Evolutionary conservation across 2,888 invertebrate species (phyloP), one percentile per base, ranked within the genome.

Genomic region (Troglohyphantes excavatus): DNA sequence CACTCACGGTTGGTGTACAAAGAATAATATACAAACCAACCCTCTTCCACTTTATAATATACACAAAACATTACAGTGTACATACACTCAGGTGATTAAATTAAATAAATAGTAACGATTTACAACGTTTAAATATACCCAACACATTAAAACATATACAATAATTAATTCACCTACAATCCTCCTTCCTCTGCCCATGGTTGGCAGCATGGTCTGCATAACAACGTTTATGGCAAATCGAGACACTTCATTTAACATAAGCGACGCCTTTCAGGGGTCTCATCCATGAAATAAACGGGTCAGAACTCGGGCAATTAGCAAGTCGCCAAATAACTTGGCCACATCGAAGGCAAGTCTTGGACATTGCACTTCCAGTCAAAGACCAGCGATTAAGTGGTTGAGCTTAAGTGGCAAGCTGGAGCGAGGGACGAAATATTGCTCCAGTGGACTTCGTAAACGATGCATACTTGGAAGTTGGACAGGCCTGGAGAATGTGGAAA

Each of bases 281-380:
- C 39, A 33, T 33, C 39, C 17, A 33, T 39, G 68, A 70, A 70
- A 70, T 39, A 70, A 70, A 33, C 68, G 39, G 5, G 29, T 39
- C 33, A 19, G 39, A 33, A 21, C 33, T 21, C 19, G 19, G 17
- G 68, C 68, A 70, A 70, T 70, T 70, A 70, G 68, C 68, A 70
- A 5, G 68, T 70, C 68, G 29, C 68, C 68, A 70, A 70, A 70
- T 70, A 70, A 70, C 68, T 70, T 70, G 33, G 39, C 39, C 33
- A 33, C 68, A 70, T 26, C 21, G 39, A 70, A 70, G 13, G 68
- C 19, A 33, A 39, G 73, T 13, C 26, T 73, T 53, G 21, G 21
- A 21, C 46, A 27, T 73, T n/a, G n/a, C 73, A 33, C 5, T 33
- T 33, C 9, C 53, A 73, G 53, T 53, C 11, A 73, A 73, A 53